Evolutionary conservation across 2,888 invertebrate species (phyloP), one percentile per base, ranked within the genome.

Genomic region (Gibbula magus): DNA sequence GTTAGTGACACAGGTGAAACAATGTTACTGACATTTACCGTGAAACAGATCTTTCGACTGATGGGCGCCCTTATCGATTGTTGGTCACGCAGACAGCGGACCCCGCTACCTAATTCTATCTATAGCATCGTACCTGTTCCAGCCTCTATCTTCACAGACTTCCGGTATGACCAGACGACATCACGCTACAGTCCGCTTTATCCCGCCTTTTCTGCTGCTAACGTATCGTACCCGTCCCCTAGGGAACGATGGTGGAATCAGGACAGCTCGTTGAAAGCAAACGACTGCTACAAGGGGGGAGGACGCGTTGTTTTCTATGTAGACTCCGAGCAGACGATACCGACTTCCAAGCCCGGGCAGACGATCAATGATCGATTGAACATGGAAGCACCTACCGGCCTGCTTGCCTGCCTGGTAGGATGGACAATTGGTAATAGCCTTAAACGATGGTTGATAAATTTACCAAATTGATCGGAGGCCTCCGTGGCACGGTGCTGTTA

Each of bases 351-450:
- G 29, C 61, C 29, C 25, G 61, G 61, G 18, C 61, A 29, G 61
- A 25, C 61, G 61, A 61, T 61, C 61, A 61, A 61, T 61, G 61
- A 61, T 61, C 61, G 61, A 61, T 61, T 61, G 61, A 61, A 25
- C 61, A 61, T 13, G 61, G 22, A 61, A 61, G 22, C 29, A 61
- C 25, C 61, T 13, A 25, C 61, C 29, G 7, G 25, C 10, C 61
- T 29, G 25, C 25, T 25, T 13, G 61, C 61, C 29, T 25, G 25
- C 10, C 61, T 29, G 25, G 16, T 61, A 29, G 29, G 29, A 61
- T 25, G 61, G 61, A 61, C 61, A 61, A 29, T 61, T 61, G 61
- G 29, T 61, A 61, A 61, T 61, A 61, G 61, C 61, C 29, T 61
- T 61, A 29, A 61, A 61, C 25, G 25, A 13, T 29, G 61, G 61